A percentile compares a stretch with the other conserved stretches of the same genome.
phyloP scores from a whole-genome alignment of 2,888 invertebrate species.

The Drosophila barbarae region DNA sequence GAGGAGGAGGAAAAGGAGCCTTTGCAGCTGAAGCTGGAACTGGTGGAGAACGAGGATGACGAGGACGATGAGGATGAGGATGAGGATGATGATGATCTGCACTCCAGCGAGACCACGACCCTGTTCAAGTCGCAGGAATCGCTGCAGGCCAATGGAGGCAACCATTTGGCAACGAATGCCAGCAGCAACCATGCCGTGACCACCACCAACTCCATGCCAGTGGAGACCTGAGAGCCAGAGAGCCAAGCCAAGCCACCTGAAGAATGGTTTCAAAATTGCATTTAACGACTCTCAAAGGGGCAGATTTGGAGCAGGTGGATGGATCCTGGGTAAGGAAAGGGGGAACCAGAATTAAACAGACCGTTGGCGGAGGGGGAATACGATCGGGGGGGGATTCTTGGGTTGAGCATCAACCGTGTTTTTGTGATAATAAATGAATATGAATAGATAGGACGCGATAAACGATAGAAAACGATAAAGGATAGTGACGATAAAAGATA shows the following conservation, averaged over 20 bases:
- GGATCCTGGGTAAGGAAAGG: too few species aligned
- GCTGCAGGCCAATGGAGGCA: conserved; percentile 42
- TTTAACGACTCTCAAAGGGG: conserved; percentile 40
- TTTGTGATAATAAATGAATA: conserved; percentile 49
- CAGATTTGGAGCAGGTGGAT: conserved; percentile 2
- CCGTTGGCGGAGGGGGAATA: not conserved
- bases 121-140: conserved; percentile 60
- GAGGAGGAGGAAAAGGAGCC: not conserved
- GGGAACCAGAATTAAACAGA: not conserved
- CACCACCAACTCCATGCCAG: conserved; percentile 7
- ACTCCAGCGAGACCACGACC: conserved; percentile 65
- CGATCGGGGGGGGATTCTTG: not conserved
- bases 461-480: conserved; percentile 11
- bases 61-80: conserved; percentile 14
- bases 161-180: conserved; percentile 2
- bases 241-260: conserved; percentile 18
- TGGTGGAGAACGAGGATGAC: not conserved
- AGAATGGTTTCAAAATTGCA: conserved; percentile 66
- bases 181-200: not conserved
- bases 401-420: conserved; percentile 19
- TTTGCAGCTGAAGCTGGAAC: not conserved
- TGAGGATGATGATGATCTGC: conserved; percentile 47
- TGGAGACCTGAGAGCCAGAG: conserved; percentile 26
- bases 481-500: conserved; percentile 17
- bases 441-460: conserved; percentile 29